A percentile compares a stretch with the other conserved stretches of the same genome.
These are phyloP conservation scores for Campaea margaritaria DNA, from an alignment of 2,888 invertebrate genomes.

Conservation along the genomic window DNA sequence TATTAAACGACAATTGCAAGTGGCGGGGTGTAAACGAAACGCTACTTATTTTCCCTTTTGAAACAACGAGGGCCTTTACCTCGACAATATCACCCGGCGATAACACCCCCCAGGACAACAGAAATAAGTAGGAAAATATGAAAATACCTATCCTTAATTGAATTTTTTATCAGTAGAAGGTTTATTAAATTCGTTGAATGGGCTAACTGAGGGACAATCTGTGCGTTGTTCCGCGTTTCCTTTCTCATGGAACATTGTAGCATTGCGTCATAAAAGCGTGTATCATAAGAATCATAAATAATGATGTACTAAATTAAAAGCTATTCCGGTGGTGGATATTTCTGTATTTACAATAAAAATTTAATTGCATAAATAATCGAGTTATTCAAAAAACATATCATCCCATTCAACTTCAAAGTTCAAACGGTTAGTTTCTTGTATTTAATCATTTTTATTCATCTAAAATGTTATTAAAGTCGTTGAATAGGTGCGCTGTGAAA, in stretches of 20 bases:
- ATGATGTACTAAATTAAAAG: too few relatives aligned
- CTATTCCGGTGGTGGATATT: too few relatives aligned
- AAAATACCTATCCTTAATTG: conserved; percentile 67
- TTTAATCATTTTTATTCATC: background rate
- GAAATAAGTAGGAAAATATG: conserved; percentile 52
- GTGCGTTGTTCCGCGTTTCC: background rate
- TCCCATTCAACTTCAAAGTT: too few relatives aligned
- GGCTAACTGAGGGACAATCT: conserved; percentile 30
- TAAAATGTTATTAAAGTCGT: conserved; percentile 24
- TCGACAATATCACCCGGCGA: conserved; percentile 54
- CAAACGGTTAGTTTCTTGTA: too few relatives aligned
- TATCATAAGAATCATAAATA: too few relatives aligned
- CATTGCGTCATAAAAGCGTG: too few relatives aligned
- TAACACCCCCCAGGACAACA: conserved; percentile 48
- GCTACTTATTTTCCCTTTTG: conserved; percentile 56
- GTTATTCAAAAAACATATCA: too few relatives aligned
- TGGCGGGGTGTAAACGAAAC: conserved; percentile 62
- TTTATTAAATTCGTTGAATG: conserved; percentile 70
- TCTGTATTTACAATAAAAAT: too few relatives aligned
- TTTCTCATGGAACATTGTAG: too few relatives aligned
- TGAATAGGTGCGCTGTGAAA: conserved; percentile 41
- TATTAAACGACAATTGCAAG: too few relatives aligned
- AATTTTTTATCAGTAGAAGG: conserved; percentile 67
- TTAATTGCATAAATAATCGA: too few relatives aligned
- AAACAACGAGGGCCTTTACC: conserved; percentile 52